Conservation (phyloP, 1,140 invertebrate genomes). For the Asbolus verrucosus region DNA sequence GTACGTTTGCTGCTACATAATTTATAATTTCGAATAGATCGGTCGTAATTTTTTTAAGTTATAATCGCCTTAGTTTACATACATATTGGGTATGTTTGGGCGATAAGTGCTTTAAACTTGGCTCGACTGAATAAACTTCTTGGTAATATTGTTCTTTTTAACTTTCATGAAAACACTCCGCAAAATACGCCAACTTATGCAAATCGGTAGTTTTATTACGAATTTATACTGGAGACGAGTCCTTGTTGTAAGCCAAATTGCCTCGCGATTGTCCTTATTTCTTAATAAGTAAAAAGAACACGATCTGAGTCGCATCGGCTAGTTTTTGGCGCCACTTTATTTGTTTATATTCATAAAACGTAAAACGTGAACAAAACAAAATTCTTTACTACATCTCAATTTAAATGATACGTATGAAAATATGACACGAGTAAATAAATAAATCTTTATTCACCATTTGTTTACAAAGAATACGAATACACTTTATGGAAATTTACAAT, state of each 20-base stretch:
- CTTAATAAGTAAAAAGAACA: constrained; percentile 8
- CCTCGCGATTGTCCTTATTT: constrained; percentile 14
- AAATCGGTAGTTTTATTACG: constrained; percentile 12
- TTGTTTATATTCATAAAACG: constrained; percentile 7
- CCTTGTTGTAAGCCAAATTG: constrained; percentile 3
- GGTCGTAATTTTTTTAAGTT: too few relatives aligned
- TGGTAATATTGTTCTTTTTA: too few relatives aligned
- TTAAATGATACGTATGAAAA: too few relatives aligned
- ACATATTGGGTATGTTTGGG: too few relatives aligned
- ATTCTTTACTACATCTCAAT: too few relatives aligned
- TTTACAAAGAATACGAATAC: too few relatives aligned
- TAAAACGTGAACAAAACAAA: too few relatives aligned
- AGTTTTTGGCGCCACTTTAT: neutral
- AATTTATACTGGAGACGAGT: constrained; percentile 7
- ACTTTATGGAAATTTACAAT: too few relatives aligned
- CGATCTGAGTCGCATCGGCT: neutral
- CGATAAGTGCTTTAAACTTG: too few relatives aligned
- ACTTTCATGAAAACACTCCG: constrained; percentile 9
- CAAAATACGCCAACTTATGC: constrained; percentile 1
- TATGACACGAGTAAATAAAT: too few relatives aligned
- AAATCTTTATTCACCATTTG: too few relatives aligned
- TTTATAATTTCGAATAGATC: constrained; percentile 13
- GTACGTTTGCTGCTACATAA: constrained; percentile 17
- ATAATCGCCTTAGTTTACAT: neutral
- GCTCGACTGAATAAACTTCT: too few relatives aligned